Evolutionary conservation across 1,140 invertebrate genomes (phyloP).

Genomic region (Dendroctonus ponderosae): DNA sequence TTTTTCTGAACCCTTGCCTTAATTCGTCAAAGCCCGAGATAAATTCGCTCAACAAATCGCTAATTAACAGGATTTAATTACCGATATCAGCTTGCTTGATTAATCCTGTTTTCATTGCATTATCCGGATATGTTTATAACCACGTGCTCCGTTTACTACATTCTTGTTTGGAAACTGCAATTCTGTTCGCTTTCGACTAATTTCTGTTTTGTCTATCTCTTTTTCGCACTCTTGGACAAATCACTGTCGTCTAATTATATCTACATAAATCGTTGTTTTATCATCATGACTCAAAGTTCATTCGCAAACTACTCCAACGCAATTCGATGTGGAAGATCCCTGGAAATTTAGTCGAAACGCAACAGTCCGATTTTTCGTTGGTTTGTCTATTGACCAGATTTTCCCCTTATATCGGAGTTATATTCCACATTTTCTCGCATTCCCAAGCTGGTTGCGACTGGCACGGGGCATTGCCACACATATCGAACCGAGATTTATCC

Average conservation of each 20-base stretch:
- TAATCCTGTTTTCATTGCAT: not conserved
- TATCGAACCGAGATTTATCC: slow-evolving; percentile 42
- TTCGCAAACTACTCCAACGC: too few relatives aligned
- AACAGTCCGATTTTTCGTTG: too few relatives aligned
- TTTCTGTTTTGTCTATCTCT: slow-evolving; percentile 5
- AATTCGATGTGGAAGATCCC: too few relatives aligned
- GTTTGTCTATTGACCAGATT: too few relatives aligned
- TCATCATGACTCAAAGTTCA: too few relatives aligned
- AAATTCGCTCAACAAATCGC: not conserved
- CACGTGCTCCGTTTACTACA: not conserved
- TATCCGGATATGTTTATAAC: not conserved
- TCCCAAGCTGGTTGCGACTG: slow-evolving; percentile 33
- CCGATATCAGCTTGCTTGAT: not conserved
- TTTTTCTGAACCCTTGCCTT: slow-evolving; percentile 2
- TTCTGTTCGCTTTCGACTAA: not conserved
- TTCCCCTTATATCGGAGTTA: too few relatives aligned
- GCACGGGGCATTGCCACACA: slow-evolving; percentile 39
- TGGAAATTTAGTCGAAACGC: too few relatives aligned
- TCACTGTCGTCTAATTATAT: too few relatives aligned
- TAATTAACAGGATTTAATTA: slow-evolving; percentile 1
- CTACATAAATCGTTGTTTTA: too few relatives aligned
- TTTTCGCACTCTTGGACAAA: not conserved
- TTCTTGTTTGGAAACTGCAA: not conserved
- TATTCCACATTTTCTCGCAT: too few relatives aligned
- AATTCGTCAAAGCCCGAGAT: not conserved